Conservation (phyloP, 2,888 invertebrate species). For the Subacronicta megacephala region DNA sequence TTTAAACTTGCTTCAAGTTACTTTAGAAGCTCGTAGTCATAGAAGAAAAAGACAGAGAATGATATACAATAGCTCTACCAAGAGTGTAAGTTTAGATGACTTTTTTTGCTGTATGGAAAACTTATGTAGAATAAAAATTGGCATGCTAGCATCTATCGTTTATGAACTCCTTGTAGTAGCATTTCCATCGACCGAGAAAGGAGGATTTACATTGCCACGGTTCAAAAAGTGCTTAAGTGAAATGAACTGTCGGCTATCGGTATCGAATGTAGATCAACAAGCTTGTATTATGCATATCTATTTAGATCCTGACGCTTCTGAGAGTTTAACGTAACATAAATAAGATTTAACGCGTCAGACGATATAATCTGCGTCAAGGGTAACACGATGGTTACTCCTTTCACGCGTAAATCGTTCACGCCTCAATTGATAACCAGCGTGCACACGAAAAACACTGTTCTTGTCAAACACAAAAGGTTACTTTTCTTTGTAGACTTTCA, state of each 20-base stretch:
- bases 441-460: slow-evolving; percentile 62
- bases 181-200: slow-evolving; percentile 8
- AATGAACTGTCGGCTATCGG: slow-evolving; percentile 22
- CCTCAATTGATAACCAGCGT: slow-evolving; percentile 63
- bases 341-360: slow-evolving; percentile 76
- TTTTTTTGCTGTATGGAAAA: too few species aligned
- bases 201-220: slow-evolving; percentile 25
- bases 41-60: slow-evolving; percentile 10
- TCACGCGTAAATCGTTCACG: slow-evolving; percentile 75
- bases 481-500: slow-evolving; percentile 65
- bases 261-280: slow-evolving; percentile 32
- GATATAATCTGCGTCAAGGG: slow-evolving; percentile 77
- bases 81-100: too few species aligned
- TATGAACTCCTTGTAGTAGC: too few species aligned
- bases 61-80: background rate
- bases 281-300: slow-evolving; percentile 43
- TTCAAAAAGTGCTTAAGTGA: slow-evolving; percentile 30
- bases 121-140: too few species aligned
- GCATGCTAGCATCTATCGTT: too few species aligned
- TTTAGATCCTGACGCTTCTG: slow-evolving; percentile 50
- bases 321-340: slow-evolving; percentile 71
- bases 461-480: slow-evolving; percentile 64
- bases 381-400: slow-evolving; percentile 73
- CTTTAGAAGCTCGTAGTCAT: slow-evolving; percentile 11
- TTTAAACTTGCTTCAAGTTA: slow-evolving; percentile 8